phyloP scores from a whole-genome alignment of 2,888 invertebrate genomes.

The Drosophila ezoana region DNA sequence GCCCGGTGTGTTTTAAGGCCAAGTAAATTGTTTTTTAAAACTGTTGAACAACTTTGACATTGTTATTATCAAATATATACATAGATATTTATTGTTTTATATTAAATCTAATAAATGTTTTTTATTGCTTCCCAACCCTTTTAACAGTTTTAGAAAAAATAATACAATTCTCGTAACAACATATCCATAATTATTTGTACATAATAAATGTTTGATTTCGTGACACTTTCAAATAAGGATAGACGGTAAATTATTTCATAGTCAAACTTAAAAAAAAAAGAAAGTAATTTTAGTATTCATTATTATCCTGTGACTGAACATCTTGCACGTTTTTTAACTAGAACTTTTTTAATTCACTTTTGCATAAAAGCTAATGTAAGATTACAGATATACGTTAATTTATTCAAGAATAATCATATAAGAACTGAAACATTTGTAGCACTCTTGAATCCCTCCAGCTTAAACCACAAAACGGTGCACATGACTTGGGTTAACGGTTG shows the following conservation, averaged over 20 bases:
- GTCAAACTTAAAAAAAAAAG: constrained; percentile 26
- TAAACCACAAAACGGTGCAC: constrained; percentile 83
- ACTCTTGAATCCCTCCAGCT: constrained; percentile 31
- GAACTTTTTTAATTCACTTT: constrained; percentile 45
- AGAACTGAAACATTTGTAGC: constrained; percentile 18
- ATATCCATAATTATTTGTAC: constrained; percentile 53
- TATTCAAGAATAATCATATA: constrained; percentile 41
- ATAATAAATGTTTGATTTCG: constrained; percentile 42
- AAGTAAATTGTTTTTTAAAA: too few species aligned
- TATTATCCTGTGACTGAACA: constrained; percentile 20
- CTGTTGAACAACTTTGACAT: background rate
- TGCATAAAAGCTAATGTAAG: constrained; percentile 23
- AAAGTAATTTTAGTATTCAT: constrained; percentile 27
- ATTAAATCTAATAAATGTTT: constrained; percentile 43
- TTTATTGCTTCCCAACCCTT: constrained; percentile 57
- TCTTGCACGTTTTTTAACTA: constrained; percentile 33
- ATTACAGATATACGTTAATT: constrained; percentile 23
- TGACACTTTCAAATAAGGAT: constrained; percentile 32
- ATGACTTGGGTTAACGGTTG: constrained; percentile 83
- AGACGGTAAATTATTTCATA: constrained; percentile 25
- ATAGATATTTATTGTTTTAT: constrained; percentile 26
- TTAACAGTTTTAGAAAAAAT: constrained; percentile 53
- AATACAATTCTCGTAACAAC: constrained; percentile 53
- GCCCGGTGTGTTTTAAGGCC: too few species aligned
- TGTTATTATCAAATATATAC: background rate